phyloP scores from a whole-genome alignment of 2,797 vertebrate species.

The Trematocara caparti region DNA sequence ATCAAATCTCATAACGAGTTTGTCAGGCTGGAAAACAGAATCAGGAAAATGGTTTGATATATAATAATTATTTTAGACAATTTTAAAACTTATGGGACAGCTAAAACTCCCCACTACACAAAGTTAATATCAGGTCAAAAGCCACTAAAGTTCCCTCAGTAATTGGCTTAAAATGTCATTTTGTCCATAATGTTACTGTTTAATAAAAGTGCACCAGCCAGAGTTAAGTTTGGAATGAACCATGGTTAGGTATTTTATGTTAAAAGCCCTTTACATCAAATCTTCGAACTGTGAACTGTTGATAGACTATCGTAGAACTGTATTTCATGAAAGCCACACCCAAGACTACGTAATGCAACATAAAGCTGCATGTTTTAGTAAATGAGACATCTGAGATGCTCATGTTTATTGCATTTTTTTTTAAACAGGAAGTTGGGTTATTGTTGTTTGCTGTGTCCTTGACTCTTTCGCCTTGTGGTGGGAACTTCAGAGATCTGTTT shows the following conservation, averaged over 20 bases:
- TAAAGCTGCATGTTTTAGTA: not conserved
- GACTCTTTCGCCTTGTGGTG: not conserved
- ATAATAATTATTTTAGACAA: not conserved
- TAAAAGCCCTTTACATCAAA: not conserved
- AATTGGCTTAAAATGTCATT: not conserved
- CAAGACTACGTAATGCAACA: not conserved
- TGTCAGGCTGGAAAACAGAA: not conserved
- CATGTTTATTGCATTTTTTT: not conserved
- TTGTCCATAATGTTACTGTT: not conserved
- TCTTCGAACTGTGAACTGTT: not conserved
- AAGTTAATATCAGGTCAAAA: not conserved
- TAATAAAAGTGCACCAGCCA: not conserved
- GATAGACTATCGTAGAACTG: not conserved
- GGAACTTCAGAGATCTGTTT: conserved; percentile 26
- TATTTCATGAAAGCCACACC: not conserved
- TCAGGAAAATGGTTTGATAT: not conserved
- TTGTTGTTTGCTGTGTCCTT: conserved; percentile 4
- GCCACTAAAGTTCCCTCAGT: not conserved
- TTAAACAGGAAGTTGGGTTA: not conserved
- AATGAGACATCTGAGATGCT: not conserved
- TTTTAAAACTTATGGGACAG: not conserved
- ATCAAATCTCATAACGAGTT: not conserved
- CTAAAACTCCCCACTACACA: not conserved
- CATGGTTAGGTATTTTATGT: not conserved
- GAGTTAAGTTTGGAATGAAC: not conserved